phyloP scores from a whole-genome alignment of 2,113 vertebrate genomes.

The Agapornis roseicollis region DNA sequence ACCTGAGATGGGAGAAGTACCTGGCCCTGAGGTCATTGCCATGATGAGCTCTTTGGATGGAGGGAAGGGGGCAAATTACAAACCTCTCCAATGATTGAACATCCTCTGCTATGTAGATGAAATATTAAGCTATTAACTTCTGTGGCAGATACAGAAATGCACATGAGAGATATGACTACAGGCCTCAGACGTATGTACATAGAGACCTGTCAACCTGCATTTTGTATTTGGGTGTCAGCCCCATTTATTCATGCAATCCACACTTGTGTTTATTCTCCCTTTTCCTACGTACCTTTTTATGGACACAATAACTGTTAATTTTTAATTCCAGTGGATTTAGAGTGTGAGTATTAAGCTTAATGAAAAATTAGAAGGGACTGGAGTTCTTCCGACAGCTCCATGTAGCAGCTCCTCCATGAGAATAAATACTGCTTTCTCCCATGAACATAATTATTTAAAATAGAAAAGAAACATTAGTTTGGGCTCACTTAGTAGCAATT shows the following conservation, averaged over 20 bases:
- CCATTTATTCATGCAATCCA: background rate
- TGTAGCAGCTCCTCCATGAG: conserved; percentile 1
- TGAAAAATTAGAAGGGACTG: conserved; percentile 55
- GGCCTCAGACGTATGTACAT: background rate
- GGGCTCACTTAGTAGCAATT: conserved; percentile 87
- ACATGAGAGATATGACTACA: background rate
- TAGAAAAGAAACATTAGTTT: conserved; percentile 80
- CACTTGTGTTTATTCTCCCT: background rate
- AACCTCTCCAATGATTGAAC: conserved; percentile 17
- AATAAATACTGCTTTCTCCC: conserved; percentile 58
- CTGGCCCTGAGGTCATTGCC: background rate
- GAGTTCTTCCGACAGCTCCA: conserved; percentile 30
- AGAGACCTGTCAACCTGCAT: background rate
- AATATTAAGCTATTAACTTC: conserved; percentile 68
- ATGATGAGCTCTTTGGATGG: conserved; percentile 17
- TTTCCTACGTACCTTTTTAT: conserved; percentile 19
- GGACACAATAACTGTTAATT: conserved; percentile 2
- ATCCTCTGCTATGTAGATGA: conserved; percentile 62
- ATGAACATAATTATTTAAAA: conserved; percentile 71
- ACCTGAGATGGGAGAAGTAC: background rate
- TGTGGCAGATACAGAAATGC: conserved; percentile 60
- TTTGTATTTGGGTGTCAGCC: background rate
- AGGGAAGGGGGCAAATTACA: conserved; percentile 2
- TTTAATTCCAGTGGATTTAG: conserved; percentile 38
- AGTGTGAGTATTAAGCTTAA: conserved; percentile 50